Percentiles rank a stretch among this genome's conserved stretches.
Conservation (phyloP, 2,888 invertebrate species). For the Ferdinandea cuprea region DNA sequence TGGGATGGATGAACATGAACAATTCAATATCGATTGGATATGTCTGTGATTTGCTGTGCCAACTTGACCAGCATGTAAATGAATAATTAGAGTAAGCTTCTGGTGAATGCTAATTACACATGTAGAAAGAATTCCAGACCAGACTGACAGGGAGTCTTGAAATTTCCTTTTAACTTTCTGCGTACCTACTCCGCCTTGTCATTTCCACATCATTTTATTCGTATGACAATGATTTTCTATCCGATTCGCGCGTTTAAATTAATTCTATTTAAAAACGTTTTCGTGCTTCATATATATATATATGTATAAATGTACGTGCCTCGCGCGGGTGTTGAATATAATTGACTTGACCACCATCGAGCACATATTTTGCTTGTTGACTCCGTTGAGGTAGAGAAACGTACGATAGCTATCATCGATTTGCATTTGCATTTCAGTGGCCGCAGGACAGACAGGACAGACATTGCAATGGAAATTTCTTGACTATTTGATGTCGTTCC, state of each 20-base stretch:
- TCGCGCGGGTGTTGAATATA: conserved; percentile 3
- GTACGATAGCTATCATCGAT: conserved; percentile 21
- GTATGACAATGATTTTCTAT: not conserved
- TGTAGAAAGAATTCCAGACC: not conserved
- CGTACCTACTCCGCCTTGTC: not conserved
- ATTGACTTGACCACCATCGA: conserved; percentile 24
- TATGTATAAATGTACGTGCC: too few relatives aligned
- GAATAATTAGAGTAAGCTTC: not conserved
- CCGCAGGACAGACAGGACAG: conserved; percentile 12
- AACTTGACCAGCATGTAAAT: too few relatives aligned
- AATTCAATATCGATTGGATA: not conserved
- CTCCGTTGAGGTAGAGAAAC: not conserved
- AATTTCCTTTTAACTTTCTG: not conserved
- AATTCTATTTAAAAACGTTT: conserved; percentile 21
- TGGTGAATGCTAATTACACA: not conserved
- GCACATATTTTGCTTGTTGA: conserved; percentile 15
- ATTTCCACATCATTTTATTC: conserved; percentile 2
- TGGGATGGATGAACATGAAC: not conserved
- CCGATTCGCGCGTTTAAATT: conserved; percentile 14
- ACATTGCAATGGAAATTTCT: conserved; percentile 3
- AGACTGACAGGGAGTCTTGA: not conserved
- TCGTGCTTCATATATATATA: too few relatives aligned
- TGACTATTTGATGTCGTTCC: conserved; percentile 27
- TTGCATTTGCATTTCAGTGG: conserved; percentile 44
- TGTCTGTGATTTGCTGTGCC: too few relatives aligned